Percentiles rank a stretch among this genome's conserved stretches.
Conservation (phyloP, 2,113 vertebrate species). For the Larimichthys polyactis region DNA sequence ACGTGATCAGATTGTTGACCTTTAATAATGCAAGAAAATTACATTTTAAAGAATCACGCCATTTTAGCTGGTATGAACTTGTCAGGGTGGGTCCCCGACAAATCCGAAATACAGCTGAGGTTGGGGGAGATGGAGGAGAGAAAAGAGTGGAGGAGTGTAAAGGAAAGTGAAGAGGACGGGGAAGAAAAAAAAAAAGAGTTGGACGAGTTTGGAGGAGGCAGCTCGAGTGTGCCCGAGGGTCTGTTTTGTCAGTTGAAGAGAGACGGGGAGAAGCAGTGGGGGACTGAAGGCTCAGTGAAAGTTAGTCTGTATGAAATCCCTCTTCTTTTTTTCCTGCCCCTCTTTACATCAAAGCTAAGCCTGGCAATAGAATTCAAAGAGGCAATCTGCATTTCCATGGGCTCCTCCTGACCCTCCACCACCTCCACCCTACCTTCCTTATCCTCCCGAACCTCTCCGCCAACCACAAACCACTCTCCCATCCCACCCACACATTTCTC, state of each 20-base stretch:
- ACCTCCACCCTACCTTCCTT: constrained; percentile 50
- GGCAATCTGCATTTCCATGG: constrained; percentile 85
- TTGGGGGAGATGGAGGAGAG: constrained; percentile 7
- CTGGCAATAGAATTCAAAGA: constrained; percentile 80
- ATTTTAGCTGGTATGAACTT: too few relatives aligned
- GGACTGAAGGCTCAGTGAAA: constrained; percentile 69
- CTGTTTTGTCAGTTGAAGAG: constrained; percentile 73
- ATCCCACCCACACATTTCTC: constrained; percentile 56
- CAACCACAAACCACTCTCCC: constrained; percentile 54
- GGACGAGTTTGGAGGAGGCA: constrained; percentile 41
- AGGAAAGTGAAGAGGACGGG: not conserved
- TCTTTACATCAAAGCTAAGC: constrained; percentile 81
- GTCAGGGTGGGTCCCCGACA: not conserved
- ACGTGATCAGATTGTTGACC: too few relatives aligned
- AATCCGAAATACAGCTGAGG: constrained; percentile 4
- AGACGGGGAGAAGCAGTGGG: constrained; percentile 39
- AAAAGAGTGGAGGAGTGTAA: constrained; percentile 7
- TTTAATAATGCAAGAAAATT: too few relatives aligned
- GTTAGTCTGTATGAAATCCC: constrained; percentile 76
- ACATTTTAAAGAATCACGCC: too few relatives aligned
- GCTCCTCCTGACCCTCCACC: constrained; percentile 69
- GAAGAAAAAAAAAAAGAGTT: constrained; percentile 19
- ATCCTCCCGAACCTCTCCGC: constrained; percentile 53
- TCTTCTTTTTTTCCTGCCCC: constrained; percentile 57
- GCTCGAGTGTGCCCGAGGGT: constrained; percentile 46